Conservation (phyloP, 2,797 vertebrate species). For the Chaetophractus vellerosus region DNA sequence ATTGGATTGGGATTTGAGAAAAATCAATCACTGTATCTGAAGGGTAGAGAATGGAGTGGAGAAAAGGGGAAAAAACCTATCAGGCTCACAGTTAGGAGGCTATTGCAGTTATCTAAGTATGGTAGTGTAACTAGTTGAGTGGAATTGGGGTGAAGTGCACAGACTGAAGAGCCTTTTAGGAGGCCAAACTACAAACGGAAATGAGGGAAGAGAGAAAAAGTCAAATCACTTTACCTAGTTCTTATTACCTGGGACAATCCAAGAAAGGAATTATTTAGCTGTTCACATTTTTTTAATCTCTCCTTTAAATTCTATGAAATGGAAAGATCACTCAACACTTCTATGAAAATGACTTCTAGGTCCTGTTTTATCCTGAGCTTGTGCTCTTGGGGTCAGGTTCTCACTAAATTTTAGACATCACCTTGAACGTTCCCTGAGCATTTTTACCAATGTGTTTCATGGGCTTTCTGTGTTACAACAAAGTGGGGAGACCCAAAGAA, state of each 20-base stretch:
- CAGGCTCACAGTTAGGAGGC: neutral
- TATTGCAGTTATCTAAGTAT: neutral
- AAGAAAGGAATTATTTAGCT: neutral
- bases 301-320: neutral
- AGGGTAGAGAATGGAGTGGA: neutral
- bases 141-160: too few species aligned
- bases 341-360: neutral
- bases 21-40: neutral
- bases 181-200: neutral
- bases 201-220: fast-evolving
- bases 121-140: neutral
- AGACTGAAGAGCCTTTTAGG: neutral
- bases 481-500: neutral
- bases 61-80: too few species aligned
- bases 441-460: too few species aligned
- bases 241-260: neutral
- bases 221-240: neutral
- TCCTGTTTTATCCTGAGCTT: neutral
- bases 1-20: neutral
- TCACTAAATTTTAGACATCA: neutral
- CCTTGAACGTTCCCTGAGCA: neutral
- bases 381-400: neutral
- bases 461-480: neutral
- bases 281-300: neutral
- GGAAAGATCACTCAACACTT: neutral